Base-by-base conservation (phyloP, 2,888 invertebrate species). In the Parelbella ahira region DNA sequence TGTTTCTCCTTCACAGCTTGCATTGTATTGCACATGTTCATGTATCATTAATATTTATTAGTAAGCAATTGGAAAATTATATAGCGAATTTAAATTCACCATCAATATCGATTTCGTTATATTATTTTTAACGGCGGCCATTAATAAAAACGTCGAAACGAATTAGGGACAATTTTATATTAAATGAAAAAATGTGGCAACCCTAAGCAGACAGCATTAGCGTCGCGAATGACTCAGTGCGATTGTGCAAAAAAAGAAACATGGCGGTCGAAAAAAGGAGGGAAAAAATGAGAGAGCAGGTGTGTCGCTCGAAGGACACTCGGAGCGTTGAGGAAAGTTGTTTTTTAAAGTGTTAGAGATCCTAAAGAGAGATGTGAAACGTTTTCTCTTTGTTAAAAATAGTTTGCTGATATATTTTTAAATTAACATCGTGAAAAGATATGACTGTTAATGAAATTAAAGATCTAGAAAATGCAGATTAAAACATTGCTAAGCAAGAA, bases 321-420 rank as follows among this genome's bases (percentile, higher is more conserved):
- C 46, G 38, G n/a, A n/a, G n/a, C n/a, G n/a, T n/a, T 47, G 54
- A 60, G 19, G 72, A 76, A 76, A 74, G 73, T 69, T 52, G 65
- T 48, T 54, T 50, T 56, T 59, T 46, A 42, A 50, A 47, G 45
- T 51, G 44, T 63, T 63, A 60, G 71, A 53, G 68, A 54, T 70
- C 65, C 56, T 46, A 42, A 24, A 10, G 23, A 1, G 18, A 30
- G n/a, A 38, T 10, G 6, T 6, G 10, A 4, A 30, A 24, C 20
- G 24, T 24, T 38, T 30, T 24, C 34, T 37, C n/a, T n/a, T n/a
- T n/a, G n/a, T n/a, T n/a, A n/a, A n/a, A n/a, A n/a, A n/a, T n/a
- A n/a, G n/a, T n/a, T n/a, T n/a, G n/a, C n/a, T n/a, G n/a, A n/a
- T n/a, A n/a, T n/a, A n/a, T n/a, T n/a, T n/a, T n/a, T n/a, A n/a